Evolutionary conservation across 2,797 vertebrate species (phyloP).

Genomic region (Bradypodion ventrale): DNA sequence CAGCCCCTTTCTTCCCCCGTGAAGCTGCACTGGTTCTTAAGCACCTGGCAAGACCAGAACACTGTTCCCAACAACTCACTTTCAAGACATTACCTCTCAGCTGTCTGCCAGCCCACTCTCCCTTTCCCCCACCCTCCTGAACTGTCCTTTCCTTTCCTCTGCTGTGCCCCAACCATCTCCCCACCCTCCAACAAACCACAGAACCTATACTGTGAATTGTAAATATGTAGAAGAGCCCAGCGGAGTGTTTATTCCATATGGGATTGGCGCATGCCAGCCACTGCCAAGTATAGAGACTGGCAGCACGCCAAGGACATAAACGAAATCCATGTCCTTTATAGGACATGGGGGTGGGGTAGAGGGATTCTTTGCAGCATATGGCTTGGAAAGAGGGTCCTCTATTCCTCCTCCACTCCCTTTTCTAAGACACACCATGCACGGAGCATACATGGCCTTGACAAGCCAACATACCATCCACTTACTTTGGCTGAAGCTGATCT

Average conservation of each 20-base stretch:
- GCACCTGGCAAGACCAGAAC: neutral
- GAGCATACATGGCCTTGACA: neutral
- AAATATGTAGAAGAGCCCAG: slow-evolving; percentile 54
- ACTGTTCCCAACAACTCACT: neutral
- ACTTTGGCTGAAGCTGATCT: neutral
- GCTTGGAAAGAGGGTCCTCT: slow-evolving; percentile 7
- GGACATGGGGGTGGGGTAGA: neutral
- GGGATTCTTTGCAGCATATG: slow-evolving; percentile 11
- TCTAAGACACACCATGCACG: slow-evolving; percentile 7
- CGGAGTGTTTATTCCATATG: slow-evolving; percentile 65
- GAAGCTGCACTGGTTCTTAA: neutral
- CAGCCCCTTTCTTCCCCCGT: neutral
- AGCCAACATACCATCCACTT: neutral
- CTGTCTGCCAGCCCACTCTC: neutral
- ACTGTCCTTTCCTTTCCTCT: neutral
- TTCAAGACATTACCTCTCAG: neutral
- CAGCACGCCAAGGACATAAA: slow-evolving; percentile 51
- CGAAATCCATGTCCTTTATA: slow-evolving; percentile 40
- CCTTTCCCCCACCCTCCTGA: neutral
- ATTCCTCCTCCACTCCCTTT: slow-evolving; percentile 2
- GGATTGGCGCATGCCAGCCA: slow-evolving; percentile 49
- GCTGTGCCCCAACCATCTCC: neutral
- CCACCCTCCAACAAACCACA: neutral
- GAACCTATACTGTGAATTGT: slow-evolving; percentile 50
- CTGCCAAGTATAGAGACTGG: slow-evolving; percentile 72